Conservation (phyloP, 1,140 invertebrate species). For the Drosophila leontia region DNA sequence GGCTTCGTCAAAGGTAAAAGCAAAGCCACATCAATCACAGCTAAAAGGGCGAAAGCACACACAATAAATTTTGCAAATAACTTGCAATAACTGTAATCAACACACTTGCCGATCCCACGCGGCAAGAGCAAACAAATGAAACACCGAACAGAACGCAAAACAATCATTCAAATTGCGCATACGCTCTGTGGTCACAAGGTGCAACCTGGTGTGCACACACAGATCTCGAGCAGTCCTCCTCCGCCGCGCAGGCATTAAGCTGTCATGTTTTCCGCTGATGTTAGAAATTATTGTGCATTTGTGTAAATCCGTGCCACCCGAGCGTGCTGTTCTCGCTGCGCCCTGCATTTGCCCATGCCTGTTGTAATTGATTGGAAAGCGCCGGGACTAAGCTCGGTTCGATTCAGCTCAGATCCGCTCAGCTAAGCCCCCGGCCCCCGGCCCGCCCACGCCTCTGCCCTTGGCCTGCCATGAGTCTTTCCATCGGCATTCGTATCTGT, state of each 20-base stretch:
- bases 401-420: constrained; percentile 2
- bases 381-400: constrained; percentile 25
- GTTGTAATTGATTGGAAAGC: constrained; percentile 78
- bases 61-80: constrained; percentile 75
- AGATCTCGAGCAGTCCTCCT: constrained; percentile 8
- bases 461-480: constrained; percentile 20
- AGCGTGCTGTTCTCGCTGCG: constrained; percentile 56
- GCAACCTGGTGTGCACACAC: constrained; percentile 28
- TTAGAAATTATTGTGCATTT: constrained; percentile 81
- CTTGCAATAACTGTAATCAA: constrained; percentile 81
- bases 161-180: constrained; percentile 82
- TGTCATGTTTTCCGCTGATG: constrained; percentile 64
- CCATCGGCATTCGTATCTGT: constrained; percentile 11
- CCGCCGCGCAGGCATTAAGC: constrained; percentile 59
- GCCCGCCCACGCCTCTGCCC: constrained; percentile 8
- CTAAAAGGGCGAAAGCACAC: constrained; percentile 58
- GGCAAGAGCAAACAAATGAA: constrained; percentile 26
- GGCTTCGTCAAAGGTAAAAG: constrained; percentile 18
- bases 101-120: constrained; percentile 41
- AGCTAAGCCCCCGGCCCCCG: constrained; percentile 3
- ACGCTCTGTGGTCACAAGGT: constrained; percentile 65
- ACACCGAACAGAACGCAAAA: constrained; percentile 63
- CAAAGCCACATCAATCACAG: constrained; percentile 66
- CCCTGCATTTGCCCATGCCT: constrained; percentile 41
- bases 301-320: constrained; percentile 73